Conservation (phyloP, 2,797 vertebrate species). For the Malacoctenus gilli region DNA sequence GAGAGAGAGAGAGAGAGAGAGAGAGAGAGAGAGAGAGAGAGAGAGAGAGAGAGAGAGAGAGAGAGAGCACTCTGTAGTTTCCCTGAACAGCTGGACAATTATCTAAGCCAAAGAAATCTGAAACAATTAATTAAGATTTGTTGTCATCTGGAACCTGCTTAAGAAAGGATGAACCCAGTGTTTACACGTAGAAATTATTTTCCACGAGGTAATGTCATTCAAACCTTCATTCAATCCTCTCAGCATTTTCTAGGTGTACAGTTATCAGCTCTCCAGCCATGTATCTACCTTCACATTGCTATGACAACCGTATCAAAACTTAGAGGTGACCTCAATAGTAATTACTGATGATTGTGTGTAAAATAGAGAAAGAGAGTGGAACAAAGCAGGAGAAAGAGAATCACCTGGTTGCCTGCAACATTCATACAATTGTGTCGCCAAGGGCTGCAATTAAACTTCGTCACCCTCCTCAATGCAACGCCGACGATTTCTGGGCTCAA, state of each 20-base stretch:
- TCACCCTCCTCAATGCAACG: conserved; percentile 34
- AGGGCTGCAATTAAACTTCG: conserved; percentile 60
- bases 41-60: background rate
- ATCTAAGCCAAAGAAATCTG: background rate
- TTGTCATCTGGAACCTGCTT: too few relatives aligned
- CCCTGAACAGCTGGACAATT: background rate
- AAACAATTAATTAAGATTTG: too few relatives aligned
- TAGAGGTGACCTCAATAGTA: conserved; percentile 29
- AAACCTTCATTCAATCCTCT: too few relatives aligned
- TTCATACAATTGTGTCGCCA: conserved; percentile 42
- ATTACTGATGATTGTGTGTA: conserved; percentile 27
- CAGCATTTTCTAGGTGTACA: too few relatives aligned
- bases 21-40: background rate
- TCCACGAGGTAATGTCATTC: conserved; percentile 1
- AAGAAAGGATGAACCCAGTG: too few relatives aligned
- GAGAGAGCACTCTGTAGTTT: background rate
- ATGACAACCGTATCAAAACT: conserved; percentile 41
- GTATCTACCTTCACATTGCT: conserved; percentile 43
- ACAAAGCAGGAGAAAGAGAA: background rate
- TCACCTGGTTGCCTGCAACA: conserved; percentile 33
- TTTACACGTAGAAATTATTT: too few relatives aligned
- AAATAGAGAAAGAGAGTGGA: background rate
- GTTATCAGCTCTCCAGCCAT: conserved; percentile 19
- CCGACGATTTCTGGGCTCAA: conserved; percentile 35
- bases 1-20: too few relatives aligned